Conservation (phyloP, 1,140 invertebrate species). For the Geopemphigus sp. region DNA sequence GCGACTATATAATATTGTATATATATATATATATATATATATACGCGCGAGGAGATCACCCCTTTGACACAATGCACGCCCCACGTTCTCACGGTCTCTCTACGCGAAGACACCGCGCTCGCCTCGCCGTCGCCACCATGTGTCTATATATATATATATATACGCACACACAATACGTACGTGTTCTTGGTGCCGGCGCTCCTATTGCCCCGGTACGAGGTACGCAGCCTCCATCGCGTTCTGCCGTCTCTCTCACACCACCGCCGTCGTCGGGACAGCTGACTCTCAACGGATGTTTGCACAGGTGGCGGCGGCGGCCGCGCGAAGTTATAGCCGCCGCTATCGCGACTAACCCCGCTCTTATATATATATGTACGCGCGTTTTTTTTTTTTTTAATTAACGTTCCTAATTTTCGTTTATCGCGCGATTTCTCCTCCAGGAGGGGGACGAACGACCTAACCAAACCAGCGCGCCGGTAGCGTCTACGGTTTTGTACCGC, state of each 20-base stretch:
- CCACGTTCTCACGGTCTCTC: slow-evolving; percentile 42
- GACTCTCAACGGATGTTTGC: slow-evolving; percentile 47
- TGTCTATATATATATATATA: not conserved
- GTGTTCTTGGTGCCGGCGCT: no score
- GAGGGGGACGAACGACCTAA: no score
- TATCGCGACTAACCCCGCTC: not conserved
- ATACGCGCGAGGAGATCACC: no score
- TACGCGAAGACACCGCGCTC: slow-evolving; percentile 8
- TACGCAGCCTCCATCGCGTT: not conserved
- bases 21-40: no score
- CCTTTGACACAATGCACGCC: slow-evolving; percentile 46
- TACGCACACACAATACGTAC: no score
- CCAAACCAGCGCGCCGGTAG: no score
- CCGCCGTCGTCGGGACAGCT: slow-evolving; percentile 37
- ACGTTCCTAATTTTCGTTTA: not conserved
- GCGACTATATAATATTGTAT: not conserved
- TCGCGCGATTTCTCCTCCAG: not conserved
- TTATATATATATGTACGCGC: no score
- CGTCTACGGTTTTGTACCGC: no score
- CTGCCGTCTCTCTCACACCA: not conserved
- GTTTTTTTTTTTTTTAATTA: slow-evolving; percentile 43
- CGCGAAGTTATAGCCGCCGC: not conserved
- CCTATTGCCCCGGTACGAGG: no score
- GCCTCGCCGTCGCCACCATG: not conserved
- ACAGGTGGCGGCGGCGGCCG: slow-evolving; percentile 31